These are phyloP conservation scores for Hippopotamyrus pictus DNA, from an alignment of 2,797 vertebrate species.

Conservation along the genomic window DNA sequence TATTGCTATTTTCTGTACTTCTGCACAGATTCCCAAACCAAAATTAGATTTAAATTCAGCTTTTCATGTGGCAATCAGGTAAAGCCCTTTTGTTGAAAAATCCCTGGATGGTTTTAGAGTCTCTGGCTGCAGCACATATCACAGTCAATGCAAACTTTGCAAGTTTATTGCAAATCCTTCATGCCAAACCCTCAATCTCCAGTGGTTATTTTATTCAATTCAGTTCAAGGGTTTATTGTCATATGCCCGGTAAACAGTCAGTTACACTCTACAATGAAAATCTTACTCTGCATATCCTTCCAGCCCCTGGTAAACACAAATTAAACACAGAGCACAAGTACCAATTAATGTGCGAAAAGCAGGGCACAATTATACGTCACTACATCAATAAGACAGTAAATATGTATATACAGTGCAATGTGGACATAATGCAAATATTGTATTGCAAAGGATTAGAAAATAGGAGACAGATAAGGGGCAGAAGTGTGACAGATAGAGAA, in stretches of 20 bases:
- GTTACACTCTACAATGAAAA: neutral
- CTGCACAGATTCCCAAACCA: neutral
- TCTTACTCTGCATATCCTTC: neutral
- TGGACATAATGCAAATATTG: neutral
- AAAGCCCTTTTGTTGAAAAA: neutral
- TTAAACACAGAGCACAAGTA: neutral
- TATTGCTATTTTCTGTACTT: neutral
- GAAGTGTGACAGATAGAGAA: neutral
- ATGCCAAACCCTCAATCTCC: neutral
- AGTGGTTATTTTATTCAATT: neutral
- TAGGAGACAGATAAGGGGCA: neutral
- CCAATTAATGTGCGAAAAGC: neutral
- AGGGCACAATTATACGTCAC: neutral
- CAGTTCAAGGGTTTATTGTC: neutral
- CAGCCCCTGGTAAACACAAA: neutral
- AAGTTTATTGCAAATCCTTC: neutral
- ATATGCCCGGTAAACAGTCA: neutral
- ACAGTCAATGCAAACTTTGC: neutral
- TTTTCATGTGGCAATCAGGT: neutral
- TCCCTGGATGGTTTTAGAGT: neutral
- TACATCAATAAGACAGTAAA: neutral
- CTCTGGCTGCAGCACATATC: neutral
- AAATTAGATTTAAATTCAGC: neutral
- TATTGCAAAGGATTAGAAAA: neutral
- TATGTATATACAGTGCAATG: neutral